A percentile compares a stretch with the other conserved stretches of the same genome.
phyloP scores from a whole-genome alignment of 2,888 invertebrate genomes.

The Polylopha cassiicola region DNA sequence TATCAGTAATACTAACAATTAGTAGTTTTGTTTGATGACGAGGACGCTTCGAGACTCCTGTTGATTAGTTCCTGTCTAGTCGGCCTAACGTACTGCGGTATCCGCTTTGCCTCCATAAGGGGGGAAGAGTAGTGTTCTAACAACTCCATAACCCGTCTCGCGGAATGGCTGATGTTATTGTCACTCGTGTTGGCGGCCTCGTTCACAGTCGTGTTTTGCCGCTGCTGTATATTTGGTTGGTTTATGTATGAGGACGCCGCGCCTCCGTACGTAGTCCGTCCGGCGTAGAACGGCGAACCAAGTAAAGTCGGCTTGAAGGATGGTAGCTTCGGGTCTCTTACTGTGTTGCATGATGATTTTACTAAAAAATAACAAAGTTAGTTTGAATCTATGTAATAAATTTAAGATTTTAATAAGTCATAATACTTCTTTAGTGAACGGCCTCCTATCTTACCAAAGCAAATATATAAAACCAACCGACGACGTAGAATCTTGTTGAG shows the following conservation, averaged over 20 bases:
- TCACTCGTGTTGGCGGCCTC: slow-evolving; percentile 36
- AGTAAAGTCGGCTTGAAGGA: slow-evolving; percentile 49
- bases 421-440: too few species aligned
- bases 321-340: slow-evolving; percentile 52
- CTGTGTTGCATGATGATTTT: slow-evolving; percentile 48
- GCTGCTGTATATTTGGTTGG: slow-evolving; percentile 48
- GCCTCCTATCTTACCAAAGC: too few species aligned
- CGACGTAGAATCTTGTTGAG: too few species aligned
- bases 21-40: slow-evolving; percentile 3
- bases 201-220: slow-evolving; percentile 40
- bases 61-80: slow-evolving; percentile 28
- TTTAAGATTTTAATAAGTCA: too few species aligned
- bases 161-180: slow-evolving; percentile 80
- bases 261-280: slow-evolving; percentile 86
- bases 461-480: too few species aligned
- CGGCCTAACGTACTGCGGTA: slow-evolving; percentile 68
- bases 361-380: slow-evolving; percentile 37
- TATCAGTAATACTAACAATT: slow-evolving; percentile 13
- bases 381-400: slow-evolving; percentile 35
- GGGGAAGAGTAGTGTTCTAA: slow-evolving; percentile 90
- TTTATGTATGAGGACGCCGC: slow-evolving; percentile 78
- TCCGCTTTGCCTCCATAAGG: slow-evolving; percentile 85
- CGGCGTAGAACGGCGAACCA: slow-evolving; percentile 85
- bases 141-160: slow-evolving; percentile 86
- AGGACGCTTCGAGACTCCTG: slow-evolving; percentile 13